phyloP scores from a whole-genome alignment of 2,888 invertebrate genomes.

The Archips xylosteana region DNA sequence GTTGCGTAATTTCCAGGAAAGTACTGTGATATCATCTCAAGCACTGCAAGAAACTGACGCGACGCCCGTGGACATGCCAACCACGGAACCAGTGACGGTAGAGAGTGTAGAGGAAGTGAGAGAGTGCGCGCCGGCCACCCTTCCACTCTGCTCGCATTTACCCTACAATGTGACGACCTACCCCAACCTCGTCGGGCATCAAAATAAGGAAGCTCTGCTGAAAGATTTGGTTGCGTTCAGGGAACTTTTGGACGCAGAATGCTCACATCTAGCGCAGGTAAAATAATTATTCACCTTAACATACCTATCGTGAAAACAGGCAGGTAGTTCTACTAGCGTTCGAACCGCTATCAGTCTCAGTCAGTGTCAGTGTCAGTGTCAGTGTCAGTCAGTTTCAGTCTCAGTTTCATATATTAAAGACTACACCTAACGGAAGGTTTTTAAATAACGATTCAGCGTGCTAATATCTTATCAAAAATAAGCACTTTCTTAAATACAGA shows the following conservation, averaged over 20 bases:
- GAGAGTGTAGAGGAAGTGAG: conserved; percentile 86
- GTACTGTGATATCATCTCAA: conserved; percentile 76
- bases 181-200: conserved; percentile 92
- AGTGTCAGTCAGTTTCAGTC: no score
- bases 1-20: conserved; percentile 67
- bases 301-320: background rate
- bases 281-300: conserved; percentile 20
- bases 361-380: no score
- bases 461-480: no score
- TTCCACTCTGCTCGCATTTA: conserved; percentile 89
- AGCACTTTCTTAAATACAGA: no score
- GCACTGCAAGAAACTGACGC: conserved; percentile 73
- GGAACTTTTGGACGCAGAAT: conserved; percentile 95
- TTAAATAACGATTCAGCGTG: no score
- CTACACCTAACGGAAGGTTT: no score
- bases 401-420: no score
- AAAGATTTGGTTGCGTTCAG: conserved; percentile 92
- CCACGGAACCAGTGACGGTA: conserved; percentile 68
- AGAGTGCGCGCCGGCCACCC: conserved; percentile 88
- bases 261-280: conserved; percentile 92
- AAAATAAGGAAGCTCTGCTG: conserved; percentile 86
- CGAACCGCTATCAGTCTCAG: no score
- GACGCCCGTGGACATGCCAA: conserved; percentile 68
- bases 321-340: no score
- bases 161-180: conserved; percentile 93